A percentile compares a stretch with the other conserved stretches of the same genome.
Evolutionary conservation across 2,113 vertebrate species (phyloP).

Genomic region (Chaetorhynchus papuensis): DNA sequence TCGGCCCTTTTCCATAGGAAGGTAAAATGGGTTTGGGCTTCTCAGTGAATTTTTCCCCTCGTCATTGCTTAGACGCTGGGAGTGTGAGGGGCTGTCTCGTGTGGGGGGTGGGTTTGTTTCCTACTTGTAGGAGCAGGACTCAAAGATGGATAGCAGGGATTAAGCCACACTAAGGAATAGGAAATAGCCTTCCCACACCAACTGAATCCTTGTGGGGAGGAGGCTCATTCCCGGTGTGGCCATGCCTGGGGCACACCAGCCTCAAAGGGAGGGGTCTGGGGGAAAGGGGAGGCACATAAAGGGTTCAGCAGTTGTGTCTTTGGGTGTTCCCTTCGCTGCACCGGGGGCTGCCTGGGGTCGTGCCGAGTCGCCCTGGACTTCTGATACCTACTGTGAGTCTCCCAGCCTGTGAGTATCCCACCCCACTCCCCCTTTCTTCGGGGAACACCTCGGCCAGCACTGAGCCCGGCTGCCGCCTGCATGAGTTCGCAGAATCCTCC

Average conservation of each 20-base stretch:
- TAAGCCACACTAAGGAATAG: not conserved
- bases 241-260: not conserved
- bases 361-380: not conserved
- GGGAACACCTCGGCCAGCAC: not conserved
- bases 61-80: not conserved
- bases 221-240: not conserved
- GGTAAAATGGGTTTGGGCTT: not conserved
- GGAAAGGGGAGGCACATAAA: no score
- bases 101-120: not conserved
- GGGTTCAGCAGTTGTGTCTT: not conserved
- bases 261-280: not conserved
- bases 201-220: not conserved
- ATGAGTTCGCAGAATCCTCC: not conserved
- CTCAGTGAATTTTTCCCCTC: not conserved
- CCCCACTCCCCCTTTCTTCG: not conserved
- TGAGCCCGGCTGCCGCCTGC: not conserved
- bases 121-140: not conserved
- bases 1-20: fast-evolving
- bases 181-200: no score
- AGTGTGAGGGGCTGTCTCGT: fast-evolving
- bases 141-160: not conserved
- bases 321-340: not conserved
- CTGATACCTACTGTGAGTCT: not conserved
- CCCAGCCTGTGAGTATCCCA: not conserved
- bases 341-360: not conserved